Evolutionary conservation across 2,888 invertebrate genomes (phyloP).

Genomic region (Acronicta aceris): DNA sequence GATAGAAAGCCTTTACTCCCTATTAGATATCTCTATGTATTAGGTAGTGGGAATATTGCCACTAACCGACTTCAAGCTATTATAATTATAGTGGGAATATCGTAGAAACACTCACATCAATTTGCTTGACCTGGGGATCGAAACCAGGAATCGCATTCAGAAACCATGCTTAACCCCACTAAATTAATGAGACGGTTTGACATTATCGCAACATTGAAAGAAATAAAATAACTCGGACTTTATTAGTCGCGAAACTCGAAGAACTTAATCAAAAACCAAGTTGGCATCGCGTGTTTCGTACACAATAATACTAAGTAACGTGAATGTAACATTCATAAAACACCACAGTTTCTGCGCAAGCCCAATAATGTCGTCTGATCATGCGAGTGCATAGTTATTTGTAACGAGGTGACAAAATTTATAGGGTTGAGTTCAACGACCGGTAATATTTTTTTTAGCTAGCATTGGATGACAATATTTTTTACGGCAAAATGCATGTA

Average conservation of each 20-base stretch:
- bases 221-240: constrained; percentile 7
- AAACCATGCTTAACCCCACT: too few species aligned
- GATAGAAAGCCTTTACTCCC: too few species aligned
- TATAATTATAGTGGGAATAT: too few species aligned
- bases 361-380: constrained; percentile 60
- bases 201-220: too few species aligned
- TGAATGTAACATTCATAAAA: constrained; percentile 33
- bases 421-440: constrained; percentile 45
- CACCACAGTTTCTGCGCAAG: constrained; percentile 51
- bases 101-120: too few species aligned
- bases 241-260: constrained; percentile 27
- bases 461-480: constrained; percentile 14
- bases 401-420: constrained; percentile 61
- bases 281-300: constrained; percentile 44
- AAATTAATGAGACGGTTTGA: too few species aligned
- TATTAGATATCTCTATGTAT: too few species aligned
- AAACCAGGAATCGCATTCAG: too few species aligned
- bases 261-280: constrained; percentile 28
- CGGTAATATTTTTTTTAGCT: constrained; percentile 28
- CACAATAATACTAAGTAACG: constrained; percentile 47
- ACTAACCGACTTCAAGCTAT: too few species aligned
- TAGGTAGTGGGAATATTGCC: too few species aligned
- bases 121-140: too few species aligned
- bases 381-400: constrained; percentile 61
- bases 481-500: constrained; percentile 7